Conservation (phyloP, 2,797 vertebrate species). For the Sebastolobus altivelis region DNA sequence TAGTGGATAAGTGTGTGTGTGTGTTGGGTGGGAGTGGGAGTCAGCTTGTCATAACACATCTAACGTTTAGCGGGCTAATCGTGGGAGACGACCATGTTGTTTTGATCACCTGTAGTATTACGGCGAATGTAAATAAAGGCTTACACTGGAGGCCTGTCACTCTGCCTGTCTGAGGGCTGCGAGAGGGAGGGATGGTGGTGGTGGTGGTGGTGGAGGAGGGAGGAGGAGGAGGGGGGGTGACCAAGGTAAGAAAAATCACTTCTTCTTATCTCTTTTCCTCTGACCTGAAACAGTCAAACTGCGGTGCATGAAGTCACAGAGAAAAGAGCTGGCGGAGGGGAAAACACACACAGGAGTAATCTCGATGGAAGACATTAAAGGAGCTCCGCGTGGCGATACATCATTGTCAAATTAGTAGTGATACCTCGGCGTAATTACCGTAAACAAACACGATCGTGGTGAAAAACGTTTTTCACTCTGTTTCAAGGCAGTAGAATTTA, state of each 20-base stretch:
- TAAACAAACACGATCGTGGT: conserved; percentile 4
- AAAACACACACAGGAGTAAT: conserved; percentile 42
- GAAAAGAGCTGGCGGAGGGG: conserved; percentile 52
- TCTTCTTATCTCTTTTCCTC: conserved; percentile 75
- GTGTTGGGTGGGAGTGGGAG: conserved; percentile 64
- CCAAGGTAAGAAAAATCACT: conserved; percentile 73
- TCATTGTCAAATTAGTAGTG: conserved; percentile 45
- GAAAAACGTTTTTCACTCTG: not conserved
- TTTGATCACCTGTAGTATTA: conserved; percentile 84
- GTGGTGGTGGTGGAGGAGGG: not conserved
- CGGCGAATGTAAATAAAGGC: conserved; percentile 81
- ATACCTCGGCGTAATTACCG: conserved; percentile 29
- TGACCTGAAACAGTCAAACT: conserved; percentile 83
- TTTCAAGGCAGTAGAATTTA: not conserved
- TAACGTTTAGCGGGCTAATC: conserved; percentile 74
- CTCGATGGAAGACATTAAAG: conserved; percentile 26
- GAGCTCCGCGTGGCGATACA: conserved; percentile 6
- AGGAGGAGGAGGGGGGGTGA: not conserved
- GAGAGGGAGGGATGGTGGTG: not conserved
- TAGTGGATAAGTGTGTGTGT: conserved; percentile 50
- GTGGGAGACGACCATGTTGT: conserved; percentile 80
- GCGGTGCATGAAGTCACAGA: conserved; percentile 64
- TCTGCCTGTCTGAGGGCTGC: conserved; percentile 59
- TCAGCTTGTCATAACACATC: conserved; percentile 82
- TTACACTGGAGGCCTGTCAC: conserved; percentile 75